A percentile compares a stretch with the other conserved stretches of the same genome.
These are phyloP conservation scores for Barnardius zonarius DNA, from an alignment of 2,113 vertebrate species.

Conservation along the genomic window DNA sequence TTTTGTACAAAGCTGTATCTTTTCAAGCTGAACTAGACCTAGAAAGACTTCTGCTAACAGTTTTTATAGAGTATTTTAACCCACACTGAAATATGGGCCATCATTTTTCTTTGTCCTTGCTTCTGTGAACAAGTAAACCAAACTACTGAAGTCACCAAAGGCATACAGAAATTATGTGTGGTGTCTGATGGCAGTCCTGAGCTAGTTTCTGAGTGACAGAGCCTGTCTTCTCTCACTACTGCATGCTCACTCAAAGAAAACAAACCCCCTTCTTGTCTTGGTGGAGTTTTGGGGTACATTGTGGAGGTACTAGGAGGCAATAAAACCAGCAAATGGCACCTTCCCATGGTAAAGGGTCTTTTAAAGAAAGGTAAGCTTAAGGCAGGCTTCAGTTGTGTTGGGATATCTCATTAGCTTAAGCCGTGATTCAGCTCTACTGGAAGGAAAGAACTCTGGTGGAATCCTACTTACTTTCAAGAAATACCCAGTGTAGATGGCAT, in stretches of 20 bases:
- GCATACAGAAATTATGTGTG: rapidly evolving
- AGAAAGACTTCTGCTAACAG: background rate
- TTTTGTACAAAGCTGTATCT: background rate
- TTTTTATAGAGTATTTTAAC: background rate
- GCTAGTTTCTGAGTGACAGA: background rate
- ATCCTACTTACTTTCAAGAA: background rate
- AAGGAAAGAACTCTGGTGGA: background rate
- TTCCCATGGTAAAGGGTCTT: background rate
- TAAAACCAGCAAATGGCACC: background rate
- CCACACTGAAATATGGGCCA: background rate
- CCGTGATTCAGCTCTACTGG: background rate
- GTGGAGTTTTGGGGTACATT: background rate
- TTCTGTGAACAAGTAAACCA: background rate
- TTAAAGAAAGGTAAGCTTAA: background rate
- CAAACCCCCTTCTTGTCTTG: background rate
- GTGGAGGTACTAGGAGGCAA: background rate
- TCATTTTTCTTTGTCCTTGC: background rate
- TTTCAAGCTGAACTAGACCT: background rate
- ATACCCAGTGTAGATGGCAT: background rate
- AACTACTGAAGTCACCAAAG: background rate
- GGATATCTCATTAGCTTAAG: background rate
- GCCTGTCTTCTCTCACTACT: background rate
- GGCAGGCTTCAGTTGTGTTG: background rate
- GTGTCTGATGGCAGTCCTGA: background rate
- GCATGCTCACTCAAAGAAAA: background rate